Evolutionary conservation across 2,888 invertebrate genomes (phyloP).

Genomic region (Lumbricus terrestris): DNA sequence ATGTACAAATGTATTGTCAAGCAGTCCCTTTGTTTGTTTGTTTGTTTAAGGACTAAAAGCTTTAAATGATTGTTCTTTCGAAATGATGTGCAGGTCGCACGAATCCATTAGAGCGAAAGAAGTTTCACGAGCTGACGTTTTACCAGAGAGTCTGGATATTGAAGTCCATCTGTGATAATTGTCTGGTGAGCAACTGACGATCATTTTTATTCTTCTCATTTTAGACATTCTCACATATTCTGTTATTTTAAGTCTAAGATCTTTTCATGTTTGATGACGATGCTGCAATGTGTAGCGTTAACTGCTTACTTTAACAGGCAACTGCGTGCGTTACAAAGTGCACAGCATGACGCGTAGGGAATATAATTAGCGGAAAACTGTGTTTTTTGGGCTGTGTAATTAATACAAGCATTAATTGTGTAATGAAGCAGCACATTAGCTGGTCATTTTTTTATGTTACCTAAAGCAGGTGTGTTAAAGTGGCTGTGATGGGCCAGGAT

Average conservation of each 20-base stretch:
- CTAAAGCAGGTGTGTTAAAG: no score
- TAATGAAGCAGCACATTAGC: not conserved
- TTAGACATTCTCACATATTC: not conserved
- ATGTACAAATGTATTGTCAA: no score
- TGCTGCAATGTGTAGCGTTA: no score
- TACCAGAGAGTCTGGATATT: constrained; percentile 65
- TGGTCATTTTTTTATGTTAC: no score
- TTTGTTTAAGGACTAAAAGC: not conserved
- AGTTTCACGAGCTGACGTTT: constrained; percentile 63
- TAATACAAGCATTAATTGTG: not conserved
- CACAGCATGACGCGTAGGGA: not conserved
- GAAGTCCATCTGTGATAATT: constrained; percentile 65
- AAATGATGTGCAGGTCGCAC: constrained; percentile 45
- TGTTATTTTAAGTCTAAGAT: not conserved
- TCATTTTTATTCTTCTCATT: not conserved
- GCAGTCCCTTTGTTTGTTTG: no score
- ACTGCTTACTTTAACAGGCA: not conserved
- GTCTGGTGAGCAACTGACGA: constrained; percentile 51
- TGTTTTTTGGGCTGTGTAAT: not conserved
- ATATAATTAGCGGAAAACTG: not conserved
- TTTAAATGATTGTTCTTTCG: not conserved
- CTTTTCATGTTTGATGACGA: not conserved
- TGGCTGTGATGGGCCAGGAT: no score
- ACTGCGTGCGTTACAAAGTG: not conserved
- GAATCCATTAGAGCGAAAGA: constrained; percentile 61